Base-by-base conservation (phyloP, 2,797 vertebrate genomes). In the Hipposideros larvatus region DNA sequence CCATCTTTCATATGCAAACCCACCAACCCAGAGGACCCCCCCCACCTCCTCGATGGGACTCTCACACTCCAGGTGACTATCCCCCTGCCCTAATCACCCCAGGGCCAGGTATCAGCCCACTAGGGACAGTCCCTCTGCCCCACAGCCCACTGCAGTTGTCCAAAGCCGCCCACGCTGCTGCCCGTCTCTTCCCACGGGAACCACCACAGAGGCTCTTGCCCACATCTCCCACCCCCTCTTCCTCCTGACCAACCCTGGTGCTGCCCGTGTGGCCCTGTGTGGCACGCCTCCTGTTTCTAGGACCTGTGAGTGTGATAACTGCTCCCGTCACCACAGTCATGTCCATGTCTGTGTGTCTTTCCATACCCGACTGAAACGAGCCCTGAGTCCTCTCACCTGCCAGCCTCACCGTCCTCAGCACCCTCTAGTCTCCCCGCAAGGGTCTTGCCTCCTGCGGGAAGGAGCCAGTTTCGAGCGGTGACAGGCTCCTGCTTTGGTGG, bases 251-350 rank as follows among this genome's bases (percentile, higher is more conserved):
- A 0, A 1, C 11, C 16, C 53, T 1, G 10, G 18, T 16, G 1
- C 51, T n/a, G 63, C 6, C 63, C 0, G 0, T 1, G 11, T 34
- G 34, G 34, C 2, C 37, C 43, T n/a, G 11, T 1, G 2, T 4
- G 55, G 57, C 2, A 0, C 0, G 4, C 11, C 61, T 66, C 74
- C 37, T 13, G n/a, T 34, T 34, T 46, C 70, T 26, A 14, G 55
- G 61, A n/a, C 7, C 41, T 8, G 22, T 21, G 78, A 46, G 41
- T 11, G 46, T n/a, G 18, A 10, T 4, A 13, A 57, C 2, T 0
- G 31, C 41, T 37, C 18, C 59, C 2, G 0, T 3, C 24, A 0
- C 6, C 14, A 63, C 16, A 53, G 28, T 19, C 55, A 11, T 7
- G 24, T 71, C 55, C 31, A 8, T 15, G 13, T 14, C 55, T n/a